phyloP scores from a whole-genome alignment of 1,140 invertebrate species.

The Papilio machaon region DNA sequence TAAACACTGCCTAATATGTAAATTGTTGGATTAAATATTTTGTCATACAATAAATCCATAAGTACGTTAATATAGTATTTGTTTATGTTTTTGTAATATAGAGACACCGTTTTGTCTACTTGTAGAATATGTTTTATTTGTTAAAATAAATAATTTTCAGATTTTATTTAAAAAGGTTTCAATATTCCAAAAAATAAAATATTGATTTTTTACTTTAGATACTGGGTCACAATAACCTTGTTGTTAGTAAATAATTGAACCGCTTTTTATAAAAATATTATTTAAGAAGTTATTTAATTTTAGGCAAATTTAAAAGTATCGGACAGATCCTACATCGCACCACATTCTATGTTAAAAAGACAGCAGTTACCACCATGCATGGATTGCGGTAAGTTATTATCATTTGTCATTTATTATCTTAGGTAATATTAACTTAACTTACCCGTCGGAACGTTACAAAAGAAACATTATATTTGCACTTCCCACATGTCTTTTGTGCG shows the following conservation, averaged over 20 bases:
- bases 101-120: not conserved
- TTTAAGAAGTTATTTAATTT: not conserved
- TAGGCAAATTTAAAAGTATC: conserved; percentile 47
- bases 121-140: not conserved
- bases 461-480: too few relatives aligned
- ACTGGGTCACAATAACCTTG: not conserved
- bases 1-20: not conserved
- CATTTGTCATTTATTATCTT: not conserved
- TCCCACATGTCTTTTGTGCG: too few relatives aligned
- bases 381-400: conserved; percentile 67
- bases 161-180: too few relatives aligned
- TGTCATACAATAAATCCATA: not conserved
- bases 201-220: too few relatives aligned
- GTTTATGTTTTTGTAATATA: not conserved
- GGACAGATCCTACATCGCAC: conserved; percentile 40
- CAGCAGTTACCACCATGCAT: conserved; percentile 55
- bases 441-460: not conserved
- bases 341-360: conserved; percentile 19
- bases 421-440: not conserved
- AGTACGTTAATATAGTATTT: not conserved
- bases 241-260: not conserved
- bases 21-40: conserved; percentile 25
- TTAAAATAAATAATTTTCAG: not conserved
- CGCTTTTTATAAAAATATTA: not conserved
- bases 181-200: too few relatives aligned